Conservation (phyloP, 1,140 invertebrate species). For the Drosophila kanapiae region DNA sequence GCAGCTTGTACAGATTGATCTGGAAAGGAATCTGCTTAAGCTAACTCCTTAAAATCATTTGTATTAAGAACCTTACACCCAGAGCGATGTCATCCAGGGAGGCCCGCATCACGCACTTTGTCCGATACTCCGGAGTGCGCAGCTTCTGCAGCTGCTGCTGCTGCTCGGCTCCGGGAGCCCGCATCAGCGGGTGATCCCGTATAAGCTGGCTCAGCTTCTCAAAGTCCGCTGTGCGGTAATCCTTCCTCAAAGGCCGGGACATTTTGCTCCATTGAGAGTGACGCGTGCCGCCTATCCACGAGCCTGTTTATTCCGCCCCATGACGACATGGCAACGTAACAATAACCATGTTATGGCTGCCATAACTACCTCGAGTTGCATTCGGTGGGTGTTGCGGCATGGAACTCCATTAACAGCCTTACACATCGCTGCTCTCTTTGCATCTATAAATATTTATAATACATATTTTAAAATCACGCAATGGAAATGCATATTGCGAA, state of each 20-base stretch:
- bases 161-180: constrained; percentile 20
- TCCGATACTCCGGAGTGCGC: constrained; percentile 66
- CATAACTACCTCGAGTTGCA: constrained; percentile 45
- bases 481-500: constrained; percentile 7
- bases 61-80: constrained; percentile 46
- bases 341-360: constrained; percentile 24
- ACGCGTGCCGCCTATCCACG: constrained; percentile 16
- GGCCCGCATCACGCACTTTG: constrained; percentile 76
- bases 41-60: neutral
- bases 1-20: constrained; percentile 68
- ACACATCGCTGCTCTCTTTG: constrained; percentile 45
- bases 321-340: constrained; percentile 48
- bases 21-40: neutral
- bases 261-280: constrained; percentile 21
- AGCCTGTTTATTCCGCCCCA: constrained; percentile 19
- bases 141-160: constrained; percentile 55
- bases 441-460: constrained; percentile 66
- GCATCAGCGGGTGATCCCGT: constrained; percentile 62
- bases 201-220: constrained; percentile 62
- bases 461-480: constrained; percentile 38
- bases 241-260: constrained; percentile 53
- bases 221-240: constrained; percentile 68
- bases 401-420: constrained; percentile 48
- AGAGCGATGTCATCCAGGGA: constrained; percentile 72
- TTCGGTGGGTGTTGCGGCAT: constrained; percentile 34